phyloP scores from a whole-genome alignment of 2,113 vertebrate species.

The Archocentrus centrarchus region DNA sequence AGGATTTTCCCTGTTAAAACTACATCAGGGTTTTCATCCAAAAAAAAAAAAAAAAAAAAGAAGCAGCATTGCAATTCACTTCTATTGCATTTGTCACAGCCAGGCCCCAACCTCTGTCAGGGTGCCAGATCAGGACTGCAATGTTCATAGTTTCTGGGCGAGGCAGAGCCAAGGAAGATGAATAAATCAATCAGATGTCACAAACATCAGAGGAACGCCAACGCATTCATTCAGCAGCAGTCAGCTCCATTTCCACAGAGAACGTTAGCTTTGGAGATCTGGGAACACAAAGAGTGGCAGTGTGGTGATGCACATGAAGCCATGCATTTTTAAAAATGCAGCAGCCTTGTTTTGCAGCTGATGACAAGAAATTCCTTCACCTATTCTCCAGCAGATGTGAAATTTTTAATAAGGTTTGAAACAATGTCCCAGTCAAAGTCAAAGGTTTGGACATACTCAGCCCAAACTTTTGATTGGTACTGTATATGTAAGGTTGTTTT shows the following conservation, averaged over 20 bases:
- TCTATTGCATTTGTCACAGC: background rate
- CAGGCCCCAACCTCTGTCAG: slow-evolving; percentile 23
- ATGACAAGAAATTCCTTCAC: background rate
- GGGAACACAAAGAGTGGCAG: background rate
- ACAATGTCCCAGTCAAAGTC: background rate
- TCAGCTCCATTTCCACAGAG: slow-evolving; percentile 28
- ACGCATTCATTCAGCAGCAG: slow-evolving; percentile 9
- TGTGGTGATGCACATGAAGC: background rate
- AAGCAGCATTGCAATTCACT: too few species aligned
- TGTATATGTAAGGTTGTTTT: too few species aligned
- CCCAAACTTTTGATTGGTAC: too few species aligned
- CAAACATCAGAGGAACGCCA: slow-evolving; percentile 31
- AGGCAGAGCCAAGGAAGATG: slow-evolving; percentile 48
- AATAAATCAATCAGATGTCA: slow-evolving; percentile 72
- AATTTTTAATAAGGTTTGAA: background rate
- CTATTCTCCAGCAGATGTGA: background rate
- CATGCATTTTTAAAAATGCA: slow-evolving; percentile 13
- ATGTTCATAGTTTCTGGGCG: slow-evolving; percentile 18
- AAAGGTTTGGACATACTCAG: too few species aligned
- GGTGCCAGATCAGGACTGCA: slow-evolving; percentile 27
- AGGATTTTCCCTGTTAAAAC: background rate
- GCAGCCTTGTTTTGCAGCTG: background rate
- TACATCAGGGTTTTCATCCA: background rate
- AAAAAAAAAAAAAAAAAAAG: too few species aligned
- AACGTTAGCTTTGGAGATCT: background rate